Conservation (phyloP, 1,140 invertebrate species). For the Drosophila rufa region DNA sequence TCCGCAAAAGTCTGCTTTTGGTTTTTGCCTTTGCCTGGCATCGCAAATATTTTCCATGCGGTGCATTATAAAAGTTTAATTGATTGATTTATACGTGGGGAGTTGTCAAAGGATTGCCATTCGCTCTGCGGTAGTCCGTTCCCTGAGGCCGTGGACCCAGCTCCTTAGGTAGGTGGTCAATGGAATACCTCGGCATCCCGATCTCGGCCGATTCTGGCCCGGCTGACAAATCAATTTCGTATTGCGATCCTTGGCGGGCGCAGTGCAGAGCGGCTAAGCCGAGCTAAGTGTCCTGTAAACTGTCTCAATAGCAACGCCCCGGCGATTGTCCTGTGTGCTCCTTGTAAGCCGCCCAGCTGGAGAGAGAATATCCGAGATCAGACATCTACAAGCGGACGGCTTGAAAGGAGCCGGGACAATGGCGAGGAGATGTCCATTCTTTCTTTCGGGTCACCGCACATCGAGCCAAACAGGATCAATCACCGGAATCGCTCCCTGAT, state of each 20-base stretch:
- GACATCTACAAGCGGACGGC: slow-evolving; percentile 1
- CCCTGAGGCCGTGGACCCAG: neutral
- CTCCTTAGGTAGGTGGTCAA: slow-evolving; percentile 72
- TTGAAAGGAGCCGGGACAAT: slow-evolving; percentile 46
- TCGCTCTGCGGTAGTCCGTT: slow-evolving; percentile 49
- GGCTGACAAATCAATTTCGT: slow-evolving; percentile 78
- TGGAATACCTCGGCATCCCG: slow-evolving; percentile 54
- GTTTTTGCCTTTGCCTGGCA: slow-evolving; percentile 26
- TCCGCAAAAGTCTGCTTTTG: slow-evolving; percentile 6
- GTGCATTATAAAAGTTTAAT: slow-evolving; percentile 79
- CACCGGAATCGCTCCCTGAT: slow-evolving; percentile 55
- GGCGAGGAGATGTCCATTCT: slow-evolving; percentile 29
- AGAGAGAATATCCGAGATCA: slow-evolving; percentile 18
- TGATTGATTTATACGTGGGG: slow-evolving; percentile 77
- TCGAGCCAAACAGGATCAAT: slow-evolving; percentile 78
- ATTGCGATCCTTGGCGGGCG: slow-evolving; percentile 14
- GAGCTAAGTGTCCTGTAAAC: slow-evolving; percentile 73
- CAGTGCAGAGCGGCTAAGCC: slow-evolving; percentile 38
- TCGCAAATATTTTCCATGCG: slow-evolving; percentile 71
- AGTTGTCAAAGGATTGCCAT: slow-evolving; percentile 53
- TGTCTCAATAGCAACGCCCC: slow-evolving; percentile 79
- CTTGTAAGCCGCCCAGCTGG: slow-evolving; percentile 74
- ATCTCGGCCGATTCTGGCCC: neutral
- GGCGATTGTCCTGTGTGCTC: slow-evolving; percentile 38
- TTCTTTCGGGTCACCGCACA: slow-evolving; percentile 68